These are phyloP conservation scores for Sigmodon hispidus DNA, from an alignment of 2,113 vertebrate species.

Conservation along the genomic window DNA sequence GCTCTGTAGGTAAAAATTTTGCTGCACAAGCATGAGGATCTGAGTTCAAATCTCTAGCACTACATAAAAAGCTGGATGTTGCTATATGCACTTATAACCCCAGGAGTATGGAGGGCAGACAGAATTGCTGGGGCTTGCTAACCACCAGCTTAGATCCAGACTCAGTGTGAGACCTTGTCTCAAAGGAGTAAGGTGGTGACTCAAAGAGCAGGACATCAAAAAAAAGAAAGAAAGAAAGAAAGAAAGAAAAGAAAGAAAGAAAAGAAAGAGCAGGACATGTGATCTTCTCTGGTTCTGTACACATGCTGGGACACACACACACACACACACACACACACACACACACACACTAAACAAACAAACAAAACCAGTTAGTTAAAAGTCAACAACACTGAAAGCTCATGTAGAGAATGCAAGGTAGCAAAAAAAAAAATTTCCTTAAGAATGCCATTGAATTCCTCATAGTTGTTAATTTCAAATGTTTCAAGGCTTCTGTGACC, in stretches of 20 bases:
- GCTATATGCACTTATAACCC: neutral
- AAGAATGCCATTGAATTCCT: neutral
- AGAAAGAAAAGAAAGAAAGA: no score
- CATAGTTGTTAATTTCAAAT: neutral
- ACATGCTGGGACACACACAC: neutral
- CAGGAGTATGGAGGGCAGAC: neutral
- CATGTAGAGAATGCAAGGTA: neutral
- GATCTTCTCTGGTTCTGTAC: neutral
- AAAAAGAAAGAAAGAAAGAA: no score
- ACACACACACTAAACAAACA: neutral
- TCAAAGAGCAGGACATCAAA: neutral
- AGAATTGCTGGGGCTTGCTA: neutral
- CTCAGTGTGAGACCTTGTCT: neutral
- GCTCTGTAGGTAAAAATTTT: neutral
- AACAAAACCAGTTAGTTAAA: neutral
- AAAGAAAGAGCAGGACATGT: neutral
- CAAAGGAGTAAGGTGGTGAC: neutral
- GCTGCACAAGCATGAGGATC: neutral
- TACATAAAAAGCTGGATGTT: neutral
- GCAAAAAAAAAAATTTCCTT: neutral
- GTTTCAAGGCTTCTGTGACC: neutral
- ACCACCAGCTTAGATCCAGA: neutral
- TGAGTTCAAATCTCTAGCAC: neutral
- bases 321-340: neutral
- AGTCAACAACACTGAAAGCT: neutral